Evolutionary conservation across 2,797 vertebrate species (phyloP), one percentile per base, ranked within the genome.

Genomic region (Sardinella longiceps): DNA sequence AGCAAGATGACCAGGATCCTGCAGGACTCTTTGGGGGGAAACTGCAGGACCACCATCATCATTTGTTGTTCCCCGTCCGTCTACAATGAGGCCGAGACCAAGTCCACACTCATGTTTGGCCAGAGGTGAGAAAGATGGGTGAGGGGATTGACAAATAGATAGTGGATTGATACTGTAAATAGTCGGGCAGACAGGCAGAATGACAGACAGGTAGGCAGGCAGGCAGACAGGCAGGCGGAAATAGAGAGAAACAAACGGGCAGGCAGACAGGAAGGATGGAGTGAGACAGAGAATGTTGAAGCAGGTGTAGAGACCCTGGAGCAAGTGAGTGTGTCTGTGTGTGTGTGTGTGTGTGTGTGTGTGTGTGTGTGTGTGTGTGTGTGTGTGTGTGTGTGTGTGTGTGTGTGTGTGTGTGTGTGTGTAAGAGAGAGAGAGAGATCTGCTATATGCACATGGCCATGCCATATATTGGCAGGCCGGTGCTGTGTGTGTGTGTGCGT

Each of bases 1-100:
- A 97, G 97, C 93, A 97, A 97, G 91, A 97, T 97, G 97, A 97
- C 97, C 9, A 89, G 97, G 33, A 97, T 97, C 90, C 96, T 97
- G 30, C 97, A 97, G 90, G 97, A 97, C 85, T 97, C 97, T 20
- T 93, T 97, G 9, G 97, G 97, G 0, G 97, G 97, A 0, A 97
- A 97, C 91, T 97, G 97, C 89, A 95, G 97, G 81, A 97, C 97
- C 48, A 97, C 97, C 63, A 97, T 97, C 0, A 94, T 97, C 80
- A 97, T 97, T 85, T 97, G 97, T 90, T 97, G 96, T 83, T 97
- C 97, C 33, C 97, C 97, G 15, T 97, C 97, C 0, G 88, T 96
- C n/a, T 90, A 81, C 74, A 90, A 90, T 23, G 89, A 90, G 84
- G 81, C 89, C 3, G 89, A 90, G 86, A 90, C 87, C 89, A 90